Base-by-base conservation (phyloP, 2,113 vertebrate species). In the Edolisoma coerulescens region DNA sequence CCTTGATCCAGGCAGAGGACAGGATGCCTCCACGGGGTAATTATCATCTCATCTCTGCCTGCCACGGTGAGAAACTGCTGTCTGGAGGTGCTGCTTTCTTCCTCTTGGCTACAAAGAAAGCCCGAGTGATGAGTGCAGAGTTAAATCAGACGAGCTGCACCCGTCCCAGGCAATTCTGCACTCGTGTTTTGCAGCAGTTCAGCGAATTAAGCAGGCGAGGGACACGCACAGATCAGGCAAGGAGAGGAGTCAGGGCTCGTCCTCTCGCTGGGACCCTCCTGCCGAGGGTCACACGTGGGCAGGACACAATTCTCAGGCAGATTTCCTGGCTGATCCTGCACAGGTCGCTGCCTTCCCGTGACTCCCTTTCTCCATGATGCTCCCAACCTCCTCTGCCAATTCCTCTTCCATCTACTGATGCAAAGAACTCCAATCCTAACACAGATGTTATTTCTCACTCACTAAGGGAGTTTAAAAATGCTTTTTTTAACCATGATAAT, bases 51-150 rank as follows among this genome's bases (percentile, higher is more conserved):
- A 0, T 20, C 28, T 30, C 53, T 4, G 6, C 76, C 87, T 80
- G 42, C 69, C 39, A 18, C 0, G 3, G 42, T 3, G 27, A 54
- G 63, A 24, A 69, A 32, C 23, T 65, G 80, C 84, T 87, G 81
- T 32, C 94, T 74, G 63, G 21, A 95, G 85, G 81, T 78, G 90
- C 88, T 82, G 71, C 85, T 75, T 75, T 37, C 81, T 44, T 70
- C 52, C 93, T 67, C 49, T 21, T n/a, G 84, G 49, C 77, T 70
- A 16, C 30, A 32, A 45, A 70, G 52, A 18, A 65, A 45, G 3
- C 9, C 56, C 2, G 15, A 89, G 45, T 33, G 74, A 68, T 21
- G 54, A 24, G 47, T 0, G n/a, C 69, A 52, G 70, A 32, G 83
- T 13, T 44, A 8, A 68, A 41, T 35, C 0, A 10, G 30, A 35